A percentile compares a stretch with the other conserved stretches of the same genome.
Conservation (phyloP, 2,888 invertebrate genomes). For the Chirona hameri region DNA sequence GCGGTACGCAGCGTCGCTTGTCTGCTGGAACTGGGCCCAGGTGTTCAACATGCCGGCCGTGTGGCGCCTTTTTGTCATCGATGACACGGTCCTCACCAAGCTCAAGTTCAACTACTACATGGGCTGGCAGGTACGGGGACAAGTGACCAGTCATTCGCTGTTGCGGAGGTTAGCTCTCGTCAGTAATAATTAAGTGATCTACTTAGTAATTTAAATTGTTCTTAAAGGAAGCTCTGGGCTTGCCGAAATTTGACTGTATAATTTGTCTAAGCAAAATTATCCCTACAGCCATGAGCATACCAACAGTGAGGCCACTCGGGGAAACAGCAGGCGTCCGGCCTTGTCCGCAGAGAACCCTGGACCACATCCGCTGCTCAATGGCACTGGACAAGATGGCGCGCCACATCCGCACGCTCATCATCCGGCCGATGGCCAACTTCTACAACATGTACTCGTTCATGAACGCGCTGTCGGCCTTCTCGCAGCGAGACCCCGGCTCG, state of each 20-base stretch:
- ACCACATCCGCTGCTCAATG: constrained; percentile 66
- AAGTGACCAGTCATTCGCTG: too few relatives aligned
- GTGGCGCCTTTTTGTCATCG: constrained; percentile 70
- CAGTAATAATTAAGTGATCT: not conserved
- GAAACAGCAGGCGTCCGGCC: not conserved
- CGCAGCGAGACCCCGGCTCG: constrained; percentile 35
- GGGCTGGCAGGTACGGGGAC: constrained; percentile 63
- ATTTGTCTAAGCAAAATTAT: not conserved
- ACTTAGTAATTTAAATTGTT: not conserved
- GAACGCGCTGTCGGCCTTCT: constrained; percentile 68
- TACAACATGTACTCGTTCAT: constrained; percentile 80
- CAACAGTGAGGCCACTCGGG: not conserved
- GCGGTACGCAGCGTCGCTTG: constrained; percentile 67
- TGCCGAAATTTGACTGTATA: not conserved
- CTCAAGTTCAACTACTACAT: constrained; percentile 74
- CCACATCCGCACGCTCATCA: constrained; percentile 61
- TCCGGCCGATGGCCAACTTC: constrained; percentile 71
- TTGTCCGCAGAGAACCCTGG: constrained; percentile 59
- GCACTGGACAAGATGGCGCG: constrained; percentile 66
- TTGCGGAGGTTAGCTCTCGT: not conserved
- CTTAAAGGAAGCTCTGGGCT: not conserved
- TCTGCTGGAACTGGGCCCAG: constrained; percentile 44
- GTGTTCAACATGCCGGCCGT: constrained; percentile 68
- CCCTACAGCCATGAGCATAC: not conserved
- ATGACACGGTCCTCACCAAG: constrained; percentile 68